Percentiles rank a stretch among this genome's conserved stretches.
These are phyloP conservation scores for Lophochroa leadbeateri DNA, from an alignment of 2,113 vertebrate species.

Conservation along the genomic window DNA sequence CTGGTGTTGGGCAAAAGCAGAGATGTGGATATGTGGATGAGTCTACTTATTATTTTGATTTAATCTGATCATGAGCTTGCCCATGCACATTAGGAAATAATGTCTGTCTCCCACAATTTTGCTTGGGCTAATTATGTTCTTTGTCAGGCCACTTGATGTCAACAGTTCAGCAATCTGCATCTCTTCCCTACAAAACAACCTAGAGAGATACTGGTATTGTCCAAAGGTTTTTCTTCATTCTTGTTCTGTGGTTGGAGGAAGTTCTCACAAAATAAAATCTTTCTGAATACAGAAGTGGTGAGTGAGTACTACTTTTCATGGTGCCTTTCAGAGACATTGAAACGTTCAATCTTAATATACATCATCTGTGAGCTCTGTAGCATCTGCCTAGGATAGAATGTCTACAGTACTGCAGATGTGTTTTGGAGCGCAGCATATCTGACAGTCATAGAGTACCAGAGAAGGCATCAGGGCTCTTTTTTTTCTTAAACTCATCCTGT, in stretches of 20 bases:
- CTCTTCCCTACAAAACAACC: background rate
- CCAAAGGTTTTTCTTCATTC: background rate
- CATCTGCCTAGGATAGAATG: background rate
- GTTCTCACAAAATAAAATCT: background rate
- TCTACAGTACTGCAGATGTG: background rate
- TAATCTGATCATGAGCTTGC: background rate
- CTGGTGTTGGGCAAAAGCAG: background rate
- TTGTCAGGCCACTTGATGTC: background rate
- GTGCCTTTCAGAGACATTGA: background rate
- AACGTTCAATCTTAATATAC: background rate
- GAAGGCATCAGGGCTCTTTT: background rate
- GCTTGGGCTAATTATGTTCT: background rate
- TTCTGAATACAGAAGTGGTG: background rate
- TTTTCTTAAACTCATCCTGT: background rate
- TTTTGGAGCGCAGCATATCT: background rate
- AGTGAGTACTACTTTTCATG: background rate
- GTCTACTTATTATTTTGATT: background rate
- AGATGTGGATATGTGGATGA: background rate
- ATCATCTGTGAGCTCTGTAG: background rate
- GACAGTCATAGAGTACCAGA: background rate
- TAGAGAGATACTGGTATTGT: background rate
- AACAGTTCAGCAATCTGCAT: background rate
- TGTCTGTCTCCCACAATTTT: background rate
- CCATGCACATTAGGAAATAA: background rate
- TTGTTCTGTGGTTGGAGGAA: background rate